Percentiles rank a stretch among this genome's conserved stretches.
Evolutionary conservation across 2,113 vertebrate species (phyloP).

Genomic region (Atrichornis clamosus): DNA sequence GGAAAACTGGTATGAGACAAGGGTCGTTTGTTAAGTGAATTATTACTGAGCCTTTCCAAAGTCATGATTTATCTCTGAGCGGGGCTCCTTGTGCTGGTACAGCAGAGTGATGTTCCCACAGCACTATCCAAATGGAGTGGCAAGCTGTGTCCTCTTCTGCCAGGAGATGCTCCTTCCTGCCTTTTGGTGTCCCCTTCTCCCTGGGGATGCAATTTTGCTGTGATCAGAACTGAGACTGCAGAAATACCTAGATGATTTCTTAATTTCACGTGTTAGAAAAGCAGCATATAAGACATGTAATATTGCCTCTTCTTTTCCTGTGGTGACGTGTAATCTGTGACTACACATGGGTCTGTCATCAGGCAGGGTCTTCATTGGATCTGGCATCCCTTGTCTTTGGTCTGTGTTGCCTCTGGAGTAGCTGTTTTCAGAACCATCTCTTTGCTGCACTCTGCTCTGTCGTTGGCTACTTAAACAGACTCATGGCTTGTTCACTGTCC

Average conservation of each 20-base stretch:
- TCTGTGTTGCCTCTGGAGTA: not conserved
- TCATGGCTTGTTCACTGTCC: not conserved
- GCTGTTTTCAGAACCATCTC: not conserved
- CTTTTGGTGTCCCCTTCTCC: not conserved
- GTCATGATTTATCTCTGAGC: not conserved
- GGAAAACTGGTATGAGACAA: not conserved
- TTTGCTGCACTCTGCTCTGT: not conserved
- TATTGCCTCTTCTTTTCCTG: not conserved
- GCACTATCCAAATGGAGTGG: not conserved
- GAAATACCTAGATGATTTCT: not conserved
- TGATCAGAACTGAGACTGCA: not conserved
- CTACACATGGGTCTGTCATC: not conserved
- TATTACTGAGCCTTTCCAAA: not conserved
- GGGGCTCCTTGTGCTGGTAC: not conserved
- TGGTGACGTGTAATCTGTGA: not conserved
- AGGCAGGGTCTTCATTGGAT: not conserved
- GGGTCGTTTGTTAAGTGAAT: not conserved
- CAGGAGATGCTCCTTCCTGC: not conserved
- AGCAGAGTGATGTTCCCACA: not conserved
- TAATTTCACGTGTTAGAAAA: not conserved
- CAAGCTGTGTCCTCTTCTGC: not conserved
- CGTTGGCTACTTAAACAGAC: not conserved
- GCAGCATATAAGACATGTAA: not conserved
- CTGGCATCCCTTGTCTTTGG: not conserved
- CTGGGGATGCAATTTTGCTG: not conserved